These are phyloP conservation scores for Drosophila mayri DNA, from an alignment of 1,140 invertebrate species.

Conservation along the genomic window DNA sequence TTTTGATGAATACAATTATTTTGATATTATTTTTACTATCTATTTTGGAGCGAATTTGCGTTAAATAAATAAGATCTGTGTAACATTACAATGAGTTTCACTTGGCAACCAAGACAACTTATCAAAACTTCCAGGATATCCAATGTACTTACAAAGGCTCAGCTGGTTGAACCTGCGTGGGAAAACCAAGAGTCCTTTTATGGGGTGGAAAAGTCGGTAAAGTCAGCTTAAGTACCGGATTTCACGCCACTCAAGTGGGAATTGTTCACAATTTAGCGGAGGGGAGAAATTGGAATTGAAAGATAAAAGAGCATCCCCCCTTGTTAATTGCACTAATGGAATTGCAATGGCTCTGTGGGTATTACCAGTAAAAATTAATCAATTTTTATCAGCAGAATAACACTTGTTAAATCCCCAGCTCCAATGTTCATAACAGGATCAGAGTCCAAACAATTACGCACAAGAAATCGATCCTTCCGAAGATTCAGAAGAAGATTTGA, in stretches of 20 bases:
- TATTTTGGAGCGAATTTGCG: slow-evolving; percentile 57
- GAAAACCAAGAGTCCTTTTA: slow-evolving; percentile 11
- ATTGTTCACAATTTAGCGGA: slow-evolving; percentile 31
- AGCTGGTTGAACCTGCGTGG: slow-evolving; percentile 31
- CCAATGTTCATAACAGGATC: neutral
- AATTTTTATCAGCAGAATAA: neutral
- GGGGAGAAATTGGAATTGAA: slow-evolving; percentile 14
- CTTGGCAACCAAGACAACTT: slow-evolving; percentile 1
- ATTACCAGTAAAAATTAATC: slow-evolving; percentile 12
- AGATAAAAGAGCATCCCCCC: slow-evolving; percentile 1
- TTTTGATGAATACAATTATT: slow-evolving; percentile 53
- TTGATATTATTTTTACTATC: slow-evolving; percentile 57
- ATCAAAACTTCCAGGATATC: neutral
- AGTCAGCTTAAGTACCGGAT: slow-evolving; percentile 23
- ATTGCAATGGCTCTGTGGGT: slow-evolving; percentile 6
- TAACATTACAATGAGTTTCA: slow-evolving; percentile 9
- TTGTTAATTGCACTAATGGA: slow-evolving; percentile 17
- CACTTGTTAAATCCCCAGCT: neutral
- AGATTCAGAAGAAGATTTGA: neutral
- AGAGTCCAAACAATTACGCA: neutral
- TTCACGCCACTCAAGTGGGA: slow-evolving; percentile 23
- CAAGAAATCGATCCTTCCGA: neutral
- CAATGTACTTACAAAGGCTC: slow-evolving; percentile 9
- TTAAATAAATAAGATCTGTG: slow-evolving; percentile 60
- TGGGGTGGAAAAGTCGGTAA: slow-evolving; percentile 36